Evolutionary conservation across 35 echinoderm and acorn worm species (phyloP), one percentile per base, ranked within the genome.

Genomic region (Amphiura filiformis): DNA sequence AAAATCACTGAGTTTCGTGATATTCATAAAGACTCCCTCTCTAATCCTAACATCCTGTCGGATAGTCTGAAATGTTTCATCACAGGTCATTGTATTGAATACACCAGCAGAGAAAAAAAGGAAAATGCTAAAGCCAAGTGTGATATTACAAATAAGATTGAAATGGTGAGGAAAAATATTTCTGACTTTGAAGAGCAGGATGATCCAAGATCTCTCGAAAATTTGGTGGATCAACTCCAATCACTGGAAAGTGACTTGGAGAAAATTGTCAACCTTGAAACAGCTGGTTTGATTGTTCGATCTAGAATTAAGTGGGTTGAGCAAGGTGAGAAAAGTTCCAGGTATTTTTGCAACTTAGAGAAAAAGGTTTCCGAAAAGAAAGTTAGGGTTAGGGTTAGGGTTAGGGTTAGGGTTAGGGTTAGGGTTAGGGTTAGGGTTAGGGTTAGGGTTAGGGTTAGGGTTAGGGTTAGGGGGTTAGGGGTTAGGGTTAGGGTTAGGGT

Each of bases 301-400:
- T 80, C 78, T 34, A 36, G 78, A 37, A 80, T 36, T 80, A 34
- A 36, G 3, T 80, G 78, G 78, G 34, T 31, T 34, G 78, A 80
- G 38, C 12, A 80, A 22, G 78, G 78, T 17, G 78, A 80, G 35
- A 80, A 80, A 36, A 76, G 78, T 32, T 80, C 78, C 5, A 36
- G 34, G 17, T 80, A 80, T 80, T 80, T 34, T n/a, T 34, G 78
- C 17, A 80, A 39, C 26, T 39, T 80, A 26, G 78, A 80, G 26
- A 80, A 39, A 80, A 32, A 23, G 61, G 7, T 23, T 70, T 30
- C 1, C 4, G 61, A 70, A 70, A 70, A 30, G 61, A 70, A 70
- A n/a, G 9, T 11, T n/a, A 70, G 7, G 4, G 4, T 17, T 4
- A 47, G 41, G 41, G 41, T 47, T 81, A 78, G 35, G n/a, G n/a